Percentiles rank a stretch among this genome's conserved stretches.
Evolutionary conservation across 2,888 invertebrate genomes (phyloP).

Genomic region (Lymantria dispar): DNA sequence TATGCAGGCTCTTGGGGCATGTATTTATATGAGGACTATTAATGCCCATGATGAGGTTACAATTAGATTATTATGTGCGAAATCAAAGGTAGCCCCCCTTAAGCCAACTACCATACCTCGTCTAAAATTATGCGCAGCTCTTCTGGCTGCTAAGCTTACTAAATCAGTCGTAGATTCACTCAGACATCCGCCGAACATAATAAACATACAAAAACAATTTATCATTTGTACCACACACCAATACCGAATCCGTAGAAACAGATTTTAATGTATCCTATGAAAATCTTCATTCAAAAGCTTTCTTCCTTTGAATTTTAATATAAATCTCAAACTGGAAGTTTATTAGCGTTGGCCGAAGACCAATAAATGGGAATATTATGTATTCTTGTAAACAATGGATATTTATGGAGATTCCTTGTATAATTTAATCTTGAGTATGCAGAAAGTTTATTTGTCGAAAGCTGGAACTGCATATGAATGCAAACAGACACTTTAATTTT

Average conservation of each 20-base stretch:
- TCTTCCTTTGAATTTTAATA: slow-evolving; percentile 78
- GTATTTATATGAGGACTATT: no score
- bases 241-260: slow-evolving; percentile 68
- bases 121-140: no score
- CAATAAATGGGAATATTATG: slow-evolving; percentile 70
- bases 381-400: slow-evolving; percentile 32
- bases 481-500: no score
- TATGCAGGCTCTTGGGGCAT: no score
- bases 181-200: no score
- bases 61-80: no score
- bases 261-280: slow-evolving; percentile 82
- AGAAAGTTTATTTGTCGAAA: neutral
- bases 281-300: slow-evolving; percentile 73
- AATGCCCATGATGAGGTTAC: no score
- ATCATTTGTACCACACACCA: slow-evolving; percentile 35
- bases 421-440: neutral
- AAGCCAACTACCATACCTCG: no score
- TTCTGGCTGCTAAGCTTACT: no score
- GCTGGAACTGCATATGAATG: no score
- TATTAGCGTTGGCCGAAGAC: slow-evolving; percentile 72
- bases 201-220: slow-evolving; percentile 5
- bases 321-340: slow-evolving; percentile 73
- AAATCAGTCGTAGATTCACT: no score
- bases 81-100: no score
- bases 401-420: slow-evolving; percentile 12